Base-by-base conservation (phyloP, 2,888 invertebrate genomes). In the Ormyrus pomaceus region DNA sequence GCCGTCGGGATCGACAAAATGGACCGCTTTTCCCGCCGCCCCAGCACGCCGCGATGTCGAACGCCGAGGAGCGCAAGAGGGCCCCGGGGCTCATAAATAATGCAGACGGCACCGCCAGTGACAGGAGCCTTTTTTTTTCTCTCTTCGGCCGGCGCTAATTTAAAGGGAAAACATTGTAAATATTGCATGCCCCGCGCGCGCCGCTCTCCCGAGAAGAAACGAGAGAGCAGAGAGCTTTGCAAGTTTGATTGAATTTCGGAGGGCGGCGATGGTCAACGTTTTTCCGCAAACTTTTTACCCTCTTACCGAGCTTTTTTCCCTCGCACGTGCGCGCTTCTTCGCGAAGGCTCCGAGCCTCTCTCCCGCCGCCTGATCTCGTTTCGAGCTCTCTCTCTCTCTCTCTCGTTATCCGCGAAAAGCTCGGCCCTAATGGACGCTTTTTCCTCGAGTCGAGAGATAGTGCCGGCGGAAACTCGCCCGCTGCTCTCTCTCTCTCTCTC, bases 251-350 rank as follows among this genome's bases (percentile, higher is more conserved):
- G 48, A 76, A 69, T 76, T 76, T 48, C 13, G 7, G 7, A 65
- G n/a, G 55, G 55, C 45, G n/a, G 4, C 8, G 64, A 46, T 55
- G 69, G 76, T 76, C 62, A 70, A 66, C 61, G 72, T 73, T 73
- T 72, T 66, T 34, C 19, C 72, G 53, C 61, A 61, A 78, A 73
- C 50, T 78, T 78, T 72, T 51, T 5, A 61, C 72, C 69, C 65
- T 65, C 64, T 11, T 50, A 8, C 51, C 10, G 34, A 34, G 34
- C 34, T 34, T 2, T 34, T 51, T 8, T 6, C 2, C 11, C 10
- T 46, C 6, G 0, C 62, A n/a, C 13, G 46, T n/a, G 11, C 6
- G 34, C 34, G 34, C 34, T 34, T 4, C 34, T 0, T 6, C 48
- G 62, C 34, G 34, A 34, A 34, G 34, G 3, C 34, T 34, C 4